Evolutionary conservation across 1,140 invertebrate species (phyloP), one percentile per base, ranked within the genome.

Genomic region (Leptinotarsa undecemlineata): DNA sequence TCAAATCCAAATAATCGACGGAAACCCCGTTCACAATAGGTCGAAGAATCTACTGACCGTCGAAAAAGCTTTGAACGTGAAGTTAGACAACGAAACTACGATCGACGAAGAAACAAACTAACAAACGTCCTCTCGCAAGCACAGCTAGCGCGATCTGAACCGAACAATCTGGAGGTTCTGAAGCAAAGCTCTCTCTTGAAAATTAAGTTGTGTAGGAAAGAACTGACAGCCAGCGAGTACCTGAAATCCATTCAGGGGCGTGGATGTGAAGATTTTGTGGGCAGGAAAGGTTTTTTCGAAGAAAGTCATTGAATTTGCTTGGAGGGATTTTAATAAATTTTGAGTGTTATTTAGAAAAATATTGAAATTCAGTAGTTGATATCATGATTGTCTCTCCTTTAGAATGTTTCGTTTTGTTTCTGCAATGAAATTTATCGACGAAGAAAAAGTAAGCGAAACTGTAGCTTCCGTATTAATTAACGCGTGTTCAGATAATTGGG

Each of bases 121-220:
- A 51, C 63, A n/a, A 26, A 13, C 68, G 48, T 69, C 68, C 68
- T 33, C 68, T 69, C 68, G 48, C 68, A 47, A 33, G 63, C 63
- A 64, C 71, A 20, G 33, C 71, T 21, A 72, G 48, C 47, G 62
- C 71, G 71, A 64, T 72, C 60, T 72, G 61, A 70, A 70, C 33
- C 57, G 68, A 64, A 64, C 63, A 33, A 33, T 64, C 63, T 64
- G 21, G 26, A 64, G 68, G 47, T 57, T 60, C 68, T 70, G 47
- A 57, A 70, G 68, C 68, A 70, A 70, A 70, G 68, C 68, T 42
- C 68, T 70, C 51, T 70, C 47, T 42, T 51, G 68, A 70, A 64
- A 72, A 72, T 72, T 72, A 72, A 72, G 71, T 72, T 72, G 71
- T 72, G 71, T 72, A 64, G 71, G 69, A 64, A 72, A 72, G 71